Evolutionary conservation across 2,797 vertebrate species (phyloP).

Genomic region (Cheracebus regulus): DNA sequence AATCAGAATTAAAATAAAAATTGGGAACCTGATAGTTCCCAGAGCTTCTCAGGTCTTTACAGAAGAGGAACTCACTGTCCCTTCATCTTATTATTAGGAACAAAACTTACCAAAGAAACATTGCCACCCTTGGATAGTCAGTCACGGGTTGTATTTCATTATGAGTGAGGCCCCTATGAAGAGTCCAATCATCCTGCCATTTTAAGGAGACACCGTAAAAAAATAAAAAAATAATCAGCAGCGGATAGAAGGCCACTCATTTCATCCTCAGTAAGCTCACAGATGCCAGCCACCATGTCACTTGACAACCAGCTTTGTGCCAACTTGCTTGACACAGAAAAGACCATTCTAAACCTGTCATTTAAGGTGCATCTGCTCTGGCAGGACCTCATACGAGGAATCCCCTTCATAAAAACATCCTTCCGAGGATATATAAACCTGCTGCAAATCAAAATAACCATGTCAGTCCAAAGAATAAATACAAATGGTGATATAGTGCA

Average conservation of each 20-base stretch:
- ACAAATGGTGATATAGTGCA: background rate
- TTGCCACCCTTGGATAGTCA: conserved; percentile 32
- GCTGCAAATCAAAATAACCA: conserved; percentile 70
- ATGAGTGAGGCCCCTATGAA: conserved; percentile 12
- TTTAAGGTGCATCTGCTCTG: conserved; percentile 70
- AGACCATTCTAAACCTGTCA: conserved; percentile 77
- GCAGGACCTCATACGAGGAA: conserved; percentile 64
- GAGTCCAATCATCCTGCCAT: conserved; percentile 32
- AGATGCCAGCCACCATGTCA: conserved; percentile 71
- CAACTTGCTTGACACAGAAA: conserved; percentile 74
- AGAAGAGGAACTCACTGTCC: conserved; percentile 65
- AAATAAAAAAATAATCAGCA: conserved; percentile 39
- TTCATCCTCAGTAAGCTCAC: conserved; percentile 70
- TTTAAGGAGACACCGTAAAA: conserved; percentile 23
- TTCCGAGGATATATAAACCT: conserved; percentile 67
- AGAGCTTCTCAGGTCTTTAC: conserved; percentile 74
- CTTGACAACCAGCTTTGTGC: conserved; percentile 71
- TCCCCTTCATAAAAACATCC: conserved; percentile 67
- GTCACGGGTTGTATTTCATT: conserved; percentile 60
- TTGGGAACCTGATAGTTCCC: conserved; percentile 69
- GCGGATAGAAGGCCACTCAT: conserved; percentile 60
- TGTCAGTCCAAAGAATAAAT: conserved; percentile 68
- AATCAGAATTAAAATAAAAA: conserved; percentile 83
- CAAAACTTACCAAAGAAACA: conserved; percentile 32
- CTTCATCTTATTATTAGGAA: conserved; percentile 59